phyloP scores from a whole-genome alignment of 2,113 vertebrate genomes.

The Sorex fumeus region DNA sequence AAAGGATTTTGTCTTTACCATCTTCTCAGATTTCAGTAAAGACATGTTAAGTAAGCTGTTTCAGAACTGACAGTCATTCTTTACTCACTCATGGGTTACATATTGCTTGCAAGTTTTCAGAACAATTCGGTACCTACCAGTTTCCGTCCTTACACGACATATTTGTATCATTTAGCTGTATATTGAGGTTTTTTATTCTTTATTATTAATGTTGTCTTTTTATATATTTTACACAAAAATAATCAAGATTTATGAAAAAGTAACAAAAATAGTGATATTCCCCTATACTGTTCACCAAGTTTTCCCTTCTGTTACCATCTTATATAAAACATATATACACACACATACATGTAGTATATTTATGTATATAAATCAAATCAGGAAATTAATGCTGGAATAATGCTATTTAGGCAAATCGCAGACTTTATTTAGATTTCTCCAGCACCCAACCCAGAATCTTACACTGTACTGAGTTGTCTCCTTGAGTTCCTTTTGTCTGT shows the following conservation, averaged over 20 bases:
- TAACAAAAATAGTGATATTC: background rate
- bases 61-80: conserved; percentile 59
- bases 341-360: too few species aligned
- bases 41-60: conserved; percentile 74
- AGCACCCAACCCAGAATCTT: background rate
- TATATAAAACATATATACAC: background rate
- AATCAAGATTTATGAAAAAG: conserved; percentile 16
- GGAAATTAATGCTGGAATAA: background rate
- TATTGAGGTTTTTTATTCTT: conserved; percentile 1
- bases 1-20: conserved; percentile 64
- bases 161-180: background rate
- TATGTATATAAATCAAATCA: background rate
- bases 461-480: background rate
- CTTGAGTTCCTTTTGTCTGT: background rate
- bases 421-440: background rate
- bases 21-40: conserved; percentile 70
- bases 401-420: background rate
- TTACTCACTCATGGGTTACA: background rate
- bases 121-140: background rate
- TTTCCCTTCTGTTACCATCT: background rate
- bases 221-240: conserved; percentile 58
- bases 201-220: conserved; percentile 6
- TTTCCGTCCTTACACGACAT: background rate
- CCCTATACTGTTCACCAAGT: background rate
- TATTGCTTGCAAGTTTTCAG: background rate